Base-by-base conservation (phyloP, 2,113 vertebrate genomes). In the Galemys pyrenaicus region DNA sequence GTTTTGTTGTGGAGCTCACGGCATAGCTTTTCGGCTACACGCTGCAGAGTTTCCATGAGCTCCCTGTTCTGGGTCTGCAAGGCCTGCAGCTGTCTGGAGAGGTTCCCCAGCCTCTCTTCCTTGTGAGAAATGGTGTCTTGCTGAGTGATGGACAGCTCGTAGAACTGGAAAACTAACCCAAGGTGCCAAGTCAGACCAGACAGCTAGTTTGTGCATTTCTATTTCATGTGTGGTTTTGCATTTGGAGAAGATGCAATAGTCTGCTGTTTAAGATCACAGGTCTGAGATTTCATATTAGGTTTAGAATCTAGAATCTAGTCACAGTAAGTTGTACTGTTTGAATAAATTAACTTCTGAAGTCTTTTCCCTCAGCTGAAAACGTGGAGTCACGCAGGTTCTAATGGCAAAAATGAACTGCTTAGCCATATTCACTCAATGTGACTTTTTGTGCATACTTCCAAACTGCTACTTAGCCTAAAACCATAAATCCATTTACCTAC, bases 101-200 rank as follows among this genome's bases (percentile, higher is more conserved):
- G 51, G 56, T 97, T 97, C 19, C 89, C 89, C 49, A 96, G 0
- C n/a, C 12, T 92, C 89, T 96, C 97, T 54, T 96, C 95, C 67
- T 93, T 89, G 58, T 93, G n/a, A 37, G 64, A 39, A 68, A 97
- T 92, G 62, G 12, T 93, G 10, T 81, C 84, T 89, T 92, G 79
- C 68, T 97, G 96, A 39, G 56, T 79, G 22, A 87, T 93, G 64
- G 97, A 97, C 62, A 97, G 96, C 56, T 95, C 95, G n/a, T 95
- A 97, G 93, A 89, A 87, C 97, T 97, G 97, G 82, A 97, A 97
- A 95, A 97, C 97, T 97, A 95, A 96, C 10, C 39, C 86, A 81
- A 49, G 65, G 56, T 62, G 62, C 35, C 35, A 89, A 86, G 83
- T 97, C 94, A 97, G 88, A 79, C 16, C 6, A 15, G 44, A 56